phyloP scores from a whole-genome alignment of 2,888 invertebrate genomes.

The Platypus cylindrus region DNA sequence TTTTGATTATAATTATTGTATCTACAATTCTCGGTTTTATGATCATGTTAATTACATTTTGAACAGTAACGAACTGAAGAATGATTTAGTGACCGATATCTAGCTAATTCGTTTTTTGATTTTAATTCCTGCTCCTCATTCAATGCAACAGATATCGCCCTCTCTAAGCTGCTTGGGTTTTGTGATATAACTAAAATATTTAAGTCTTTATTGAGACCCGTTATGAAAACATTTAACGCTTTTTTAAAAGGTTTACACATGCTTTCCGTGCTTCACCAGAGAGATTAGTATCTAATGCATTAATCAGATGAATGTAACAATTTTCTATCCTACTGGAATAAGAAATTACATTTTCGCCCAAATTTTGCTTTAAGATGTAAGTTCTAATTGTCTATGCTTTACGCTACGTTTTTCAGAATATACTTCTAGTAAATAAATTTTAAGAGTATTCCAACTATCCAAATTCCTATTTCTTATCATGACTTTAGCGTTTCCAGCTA shows the following conservation, averaged over 20 bases:
- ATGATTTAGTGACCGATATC: conserved; percentile 9
- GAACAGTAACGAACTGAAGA: conserved; percentile 3
- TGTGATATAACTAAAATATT: conserved; percentile 11
- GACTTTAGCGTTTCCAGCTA: conserved; percentile 18
- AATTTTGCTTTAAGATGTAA: conserved; percentile 21
- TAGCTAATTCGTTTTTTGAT: conserved; percentile 12
- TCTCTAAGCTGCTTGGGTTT: conserved; percentile 9
- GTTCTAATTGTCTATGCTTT: conserved; percentile 23
- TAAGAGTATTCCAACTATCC: conserved; percentile 14
- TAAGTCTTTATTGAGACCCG: conserved; percentile 8
- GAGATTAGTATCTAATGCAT: conserved; percentile 3
- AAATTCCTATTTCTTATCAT: conserved; percentile 17
- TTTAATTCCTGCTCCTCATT: conserved; percentile 11
- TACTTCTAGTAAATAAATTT: conserved; percentile 8
- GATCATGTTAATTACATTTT: conserved; percentile 9
- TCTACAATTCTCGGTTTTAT: conserved; percentile 1
- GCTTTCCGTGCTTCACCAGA: conserved; percentile 2
- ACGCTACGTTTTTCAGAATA: conserved; percentile 20
- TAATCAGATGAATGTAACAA: conserved; percentile 7
- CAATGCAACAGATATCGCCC: conserved; percentile 10
- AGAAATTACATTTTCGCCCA: conserved; percentile 18
- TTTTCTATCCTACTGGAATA: conserved; percentile 17
- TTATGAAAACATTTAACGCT: conserved; percentile 10
- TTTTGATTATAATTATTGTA: conserved; percentile 1
- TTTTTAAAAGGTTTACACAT: conserved; percentile 7